Conservation (phyloP, 2,113 vertebrate genomes). For the Sardina pilchardus region DNA sequence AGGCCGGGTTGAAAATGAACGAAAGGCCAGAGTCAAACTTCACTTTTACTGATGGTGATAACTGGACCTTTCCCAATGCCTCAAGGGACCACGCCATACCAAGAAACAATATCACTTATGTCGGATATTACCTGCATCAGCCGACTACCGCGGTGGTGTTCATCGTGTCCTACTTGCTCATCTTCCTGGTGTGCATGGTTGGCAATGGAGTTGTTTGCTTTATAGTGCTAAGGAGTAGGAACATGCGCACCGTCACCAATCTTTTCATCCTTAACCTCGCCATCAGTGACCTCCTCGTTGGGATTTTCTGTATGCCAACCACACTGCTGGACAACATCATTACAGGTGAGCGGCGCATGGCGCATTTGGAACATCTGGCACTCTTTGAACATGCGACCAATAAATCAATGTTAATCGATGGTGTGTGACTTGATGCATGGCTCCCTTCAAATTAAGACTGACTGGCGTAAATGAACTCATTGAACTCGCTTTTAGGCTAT, state of each 20-base stretch:
- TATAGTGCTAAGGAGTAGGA: slow-evolving; percentile 80
- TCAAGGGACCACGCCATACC: slow-evolving; percentile 42
- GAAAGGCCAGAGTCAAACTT: slow-evolving; percentile 65
- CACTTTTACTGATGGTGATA: slow-evolving; percentile 58
- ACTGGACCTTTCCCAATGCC: slow-evolving; percentile 64
- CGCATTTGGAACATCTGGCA: too few relatives aligned
- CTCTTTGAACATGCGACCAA: neutral
- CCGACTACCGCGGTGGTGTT: slow-evolving; percentile 81
- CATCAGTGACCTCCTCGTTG: slow-evolving; percentile 88
- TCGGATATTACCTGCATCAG: slow-evolving; percentile 88
- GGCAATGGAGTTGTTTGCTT: slow-evolving; percentile 89
- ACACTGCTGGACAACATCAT: slow-evolving; percentile 93
- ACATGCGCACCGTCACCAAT: slow-evolving; percentile 89
- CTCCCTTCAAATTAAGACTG: neutral
- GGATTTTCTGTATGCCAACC: slow-evolving; percentile 97
- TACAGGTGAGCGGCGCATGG: slow-evolving; percentile 77
- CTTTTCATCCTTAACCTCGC: slow-evolving; percentile 92
- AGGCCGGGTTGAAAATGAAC: slow-evolving; percentile 65
- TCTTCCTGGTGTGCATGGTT: slow-evolving; percentile 90
- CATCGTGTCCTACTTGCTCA: slow-evolving; percentile 87
- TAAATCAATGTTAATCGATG: neutral
- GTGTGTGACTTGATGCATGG: neutral
- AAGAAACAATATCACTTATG: slow-evolving; percentile 79
- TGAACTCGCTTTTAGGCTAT: neutral
- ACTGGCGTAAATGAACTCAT: neutral